Percentiles rank a stretch among this genome's conserved stretches.
These are phyloP conservation scores for Fulica atra DNA, from an alignment of 2,113 vertebrate genomes.

Conservation along the genomic window DNA sequence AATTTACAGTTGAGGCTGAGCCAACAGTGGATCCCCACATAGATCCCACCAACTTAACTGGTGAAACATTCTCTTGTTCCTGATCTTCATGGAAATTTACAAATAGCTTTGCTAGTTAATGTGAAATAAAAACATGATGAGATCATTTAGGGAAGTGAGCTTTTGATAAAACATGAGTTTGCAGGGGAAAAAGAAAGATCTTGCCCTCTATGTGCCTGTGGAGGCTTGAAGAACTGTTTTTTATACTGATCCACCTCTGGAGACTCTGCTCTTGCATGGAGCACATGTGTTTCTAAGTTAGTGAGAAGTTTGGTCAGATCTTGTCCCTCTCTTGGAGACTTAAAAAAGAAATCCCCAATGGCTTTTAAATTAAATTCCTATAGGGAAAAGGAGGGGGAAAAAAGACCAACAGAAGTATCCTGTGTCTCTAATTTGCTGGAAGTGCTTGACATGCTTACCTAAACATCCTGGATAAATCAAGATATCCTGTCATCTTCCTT, in stretches of 20 bases:
- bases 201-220: neutral
- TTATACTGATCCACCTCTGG: neutral
- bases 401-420: neutral
- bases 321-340: neutral
- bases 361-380: neutral
- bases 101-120: neutral
- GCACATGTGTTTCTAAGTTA: neutral
- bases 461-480: neutral
- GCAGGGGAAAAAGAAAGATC: fast-evolving
- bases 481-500: neutral
- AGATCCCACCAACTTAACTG: neutral
- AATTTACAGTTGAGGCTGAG: neutral
- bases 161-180: neutral
- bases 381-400: fast-evolving
- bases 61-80: neutral
- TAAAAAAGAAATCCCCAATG: neutral
- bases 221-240: neutral
- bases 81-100: neutral
- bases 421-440: neutral
- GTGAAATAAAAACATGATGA: neutral
- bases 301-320: neutral
- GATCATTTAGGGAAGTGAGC: neutral
- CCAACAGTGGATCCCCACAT: neutral
- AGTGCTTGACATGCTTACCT: neutral
- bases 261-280: neutral